Conservation (phyloP, 2,113 vertebrate genomes). For the Hystrix brachyura region DNA sequence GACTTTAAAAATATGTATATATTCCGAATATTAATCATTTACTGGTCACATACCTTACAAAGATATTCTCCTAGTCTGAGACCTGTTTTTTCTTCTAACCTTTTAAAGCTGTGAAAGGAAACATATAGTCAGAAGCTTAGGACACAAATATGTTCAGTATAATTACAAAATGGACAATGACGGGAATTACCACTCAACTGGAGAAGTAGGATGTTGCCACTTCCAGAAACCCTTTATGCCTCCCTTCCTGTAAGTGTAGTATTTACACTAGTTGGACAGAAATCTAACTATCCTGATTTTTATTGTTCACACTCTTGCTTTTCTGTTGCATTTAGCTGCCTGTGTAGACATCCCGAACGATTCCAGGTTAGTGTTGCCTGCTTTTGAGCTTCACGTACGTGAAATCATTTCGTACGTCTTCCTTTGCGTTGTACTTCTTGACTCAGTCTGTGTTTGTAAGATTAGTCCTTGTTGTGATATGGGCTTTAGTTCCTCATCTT, state of each 20-base stretch:
- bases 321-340: background rate
- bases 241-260: background rate
- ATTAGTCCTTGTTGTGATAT: background rate
- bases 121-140: background rate
- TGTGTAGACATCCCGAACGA: background rate
- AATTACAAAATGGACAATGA: background rate
- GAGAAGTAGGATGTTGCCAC: background rate
- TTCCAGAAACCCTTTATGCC: background rate
- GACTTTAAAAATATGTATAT: background rate
- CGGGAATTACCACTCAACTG: background rate
- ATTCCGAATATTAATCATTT: conserved; percentile 25
- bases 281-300: background rate
- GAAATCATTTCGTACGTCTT: background rate
- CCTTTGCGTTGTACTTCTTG: background rate
- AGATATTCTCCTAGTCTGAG: background rate
- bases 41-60: background rate
- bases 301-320: background rate
- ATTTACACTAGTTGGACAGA: background rate
- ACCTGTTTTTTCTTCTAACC: background rate
- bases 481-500: background rate
- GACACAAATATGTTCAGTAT: background rate
- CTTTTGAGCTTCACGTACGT: background rate
- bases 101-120: conserved; percentile 10
- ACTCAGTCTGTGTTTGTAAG: background rate
- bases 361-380: background rate